Evolutionary conservation across 2,888 invertebrate species (phyloP).

Genomic region (Gryllus longicercus): DNA sequence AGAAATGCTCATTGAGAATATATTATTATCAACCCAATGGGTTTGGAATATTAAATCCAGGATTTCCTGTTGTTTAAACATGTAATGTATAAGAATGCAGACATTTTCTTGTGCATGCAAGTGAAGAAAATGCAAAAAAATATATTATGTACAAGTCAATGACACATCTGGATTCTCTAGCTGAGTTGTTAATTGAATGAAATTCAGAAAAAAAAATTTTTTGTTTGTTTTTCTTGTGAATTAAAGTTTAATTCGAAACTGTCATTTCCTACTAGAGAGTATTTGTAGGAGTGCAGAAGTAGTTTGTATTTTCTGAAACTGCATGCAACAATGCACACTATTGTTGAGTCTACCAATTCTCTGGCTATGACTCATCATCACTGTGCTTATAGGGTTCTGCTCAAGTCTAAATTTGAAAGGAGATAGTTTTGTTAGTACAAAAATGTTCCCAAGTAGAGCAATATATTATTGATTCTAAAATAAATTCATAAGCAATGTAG

Average conservation of each 20-base stretch:
- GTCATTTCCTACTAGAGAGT: not conserved
- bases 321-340: too few relatives aligned
- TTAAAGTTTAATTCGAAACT: slow-evolving; percentile 19
- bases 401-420: too few relatives aligned
- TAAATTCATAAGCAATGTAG: not conserved
- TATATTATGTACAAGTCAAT: not conserved
- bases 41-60: slow-evolving; percentile 43
- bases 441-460: not conserved
- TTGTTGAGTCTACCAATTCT: too few relatives aligned
- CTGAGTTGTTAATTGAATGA: too few relatives aligned
- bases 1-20: slow-evolving; percentile 28
- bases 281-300: too few relatives aligned
- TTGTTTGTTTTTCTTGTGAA: slow-evolving; percentile 21
- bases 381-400: too few relatives aligned
- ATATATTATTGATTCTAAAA: slow-evolving; percentile 7
- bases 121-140: not conserved
- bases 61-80: slow-evolving; percentile 35
- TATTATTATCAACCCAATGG: slow-evolving; percentile 46
- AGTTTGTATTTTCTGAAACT: too few relatives aligned
- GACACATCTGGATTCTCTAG: too few relatives aligned
- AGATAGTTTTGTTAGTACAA: not conserved
- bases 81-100: slow-evolving; percentile 32
- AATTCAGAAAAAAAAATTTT: too few relatives aligned
- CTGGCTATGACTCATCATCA: too few relatives aligned
- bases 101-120: not conserved